phyloP scores from a whole-genome alignment of 1,140 invertebrate genomes.

The Chrysomallon squamiferum region DNA sequence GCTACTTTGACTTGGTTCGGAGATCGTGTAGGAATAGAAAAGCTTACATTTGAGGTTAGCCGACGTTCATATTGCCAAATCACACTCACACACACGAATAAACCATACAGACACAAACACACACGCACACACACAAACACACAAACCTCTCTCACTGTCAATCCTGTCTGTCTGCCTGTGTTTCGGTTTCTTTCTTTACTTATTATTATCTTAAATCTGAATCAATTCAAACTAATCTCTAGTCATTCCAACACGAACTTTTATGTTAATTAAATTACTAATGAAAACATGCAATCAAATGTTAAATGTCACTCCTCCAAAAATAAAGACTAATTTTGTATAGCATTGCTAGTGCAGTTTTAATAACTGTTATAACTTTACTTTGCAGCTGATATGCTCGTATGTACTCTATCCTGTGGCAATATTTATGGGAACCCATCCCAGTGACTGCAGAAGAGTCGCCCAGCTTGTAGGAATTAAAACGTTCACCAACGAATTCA shows the following conservation, averaged over 20 bases:
- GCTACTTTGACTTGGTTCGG: conserved; percentile 81
- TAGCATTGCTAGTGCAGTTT: no score
- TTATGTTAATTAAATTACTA: no score
- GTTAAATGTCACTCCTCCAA: no score
- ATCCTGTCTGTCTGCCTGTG: no score
- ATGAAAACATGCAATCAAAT: no score
- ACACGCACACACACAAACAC: background rate
- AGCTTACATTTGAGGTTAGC: conserved; percentile 57
- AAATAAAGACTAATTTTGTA: no score
- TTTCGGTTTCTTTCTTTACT: no score
- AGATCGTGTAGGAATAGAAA: conserved; percentile 71
- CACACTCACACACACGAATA: background rate
- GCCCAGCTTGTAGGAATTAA: conserved; percentile 60
- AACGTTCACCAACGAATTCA: conserved; percentile 63
- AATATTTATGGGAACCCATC: conserved; percentile 56
- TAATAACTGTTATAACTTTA: no score
- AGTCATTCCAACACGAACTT: no score
- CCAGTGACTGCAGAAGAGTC: conserved; percentile 52
- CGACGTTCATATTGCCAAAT: no score
- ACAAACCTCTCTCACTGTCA: background rate
- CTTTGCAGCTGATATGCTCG: conserved; percentile 4
- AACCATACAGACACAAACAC: background rate
- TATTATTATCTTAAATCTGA: no score
- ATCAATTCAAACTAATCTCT: no score
- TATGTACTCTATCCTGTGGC: conserved; percentile 44